These are phyloP conservation scores for Paralichthys olivaceus DNA, from an alignment of 2,113 vertebrate species.

Conservation along the genomic window DNA sequence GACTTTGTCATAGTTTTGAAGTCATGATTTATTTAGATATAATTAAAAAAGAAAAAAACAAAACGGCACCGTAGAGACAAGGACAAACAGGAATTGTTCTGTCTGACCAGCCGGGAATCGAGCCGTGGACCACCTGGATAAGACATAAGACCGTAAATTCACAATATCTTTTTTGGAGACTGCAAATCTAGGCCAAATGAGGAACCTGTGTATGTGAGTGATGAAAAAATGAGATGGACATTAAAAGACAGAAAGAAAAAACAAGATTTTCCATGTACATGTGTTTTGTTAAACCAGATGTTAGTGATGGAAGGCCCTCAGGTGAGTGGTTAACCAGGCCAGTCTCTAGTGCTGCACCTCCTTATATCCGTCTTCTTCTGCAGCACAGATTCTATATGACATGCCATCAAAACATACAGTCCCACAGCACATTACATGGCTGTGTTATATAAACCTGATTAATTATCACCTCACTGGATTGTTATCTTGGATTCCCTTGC, in stretches of 20 bases:
- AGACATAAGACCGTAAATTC: too few relatives aligned
- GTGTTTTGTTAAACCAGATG: conserved; percentile 11
- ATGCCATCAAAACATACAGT: conserved; percentile 3
- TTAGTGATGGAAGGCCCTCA: background rate
- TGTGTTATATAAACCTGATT: background rate
- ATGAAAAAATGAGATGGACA: background rate
- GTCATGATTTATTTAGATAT: too few relatives aligned
- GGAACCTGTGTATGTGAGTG: background rate
- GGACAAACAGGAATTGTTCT: too few relatives aligned
- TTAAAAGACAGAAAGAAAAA: background rate
- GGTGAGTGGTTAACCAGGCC: conserved; percentile 23
- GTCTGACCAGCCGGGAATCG: too few relatives aligned
- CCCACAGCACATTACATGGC: background rate
- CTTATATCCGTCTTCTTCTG: background rate
- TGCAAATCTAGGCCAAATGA: too few relatives aligned
- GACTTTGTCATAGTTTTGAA: too few relatives aligned
- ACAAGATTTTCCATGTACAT: background rate
- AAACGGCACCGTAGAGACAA: too few relatives aligned
- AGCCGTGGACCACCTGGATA: too few relatives aligned
- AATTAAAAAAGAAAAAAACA: too few relatives aligned
- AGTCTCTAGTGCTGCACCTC: background rate
- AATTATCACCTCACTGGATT: background rate
- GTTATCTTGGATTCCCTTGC: background rate
- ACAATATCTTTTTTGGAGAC: too few relatives aligned
- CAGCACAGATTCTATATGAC: background rate